Base-by-base conservation (phyloP, 1,140 invertebrate species). In the Asobara japonica region DNA sequence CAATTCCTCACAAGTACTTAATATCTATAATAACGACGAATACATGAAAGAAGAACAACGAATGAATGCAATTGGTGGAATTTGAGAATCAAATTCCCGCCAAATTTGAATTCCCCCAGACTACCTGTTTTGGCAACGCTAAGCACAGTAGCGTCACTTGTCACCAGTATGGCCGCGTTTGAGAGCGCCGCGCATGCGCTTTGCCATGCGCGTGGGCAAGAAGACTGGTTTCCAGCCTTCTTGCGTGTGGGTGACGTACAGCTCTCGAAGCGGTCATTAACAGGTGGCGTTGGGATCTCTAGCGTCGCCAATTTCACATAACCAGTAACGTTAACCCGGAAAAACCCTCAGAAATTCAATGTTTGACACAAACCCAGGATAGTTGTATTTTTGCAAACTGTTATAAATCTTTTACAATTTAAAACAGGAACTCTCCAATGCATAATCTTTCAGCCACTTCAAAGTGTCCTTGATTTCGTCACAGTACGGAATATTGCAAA, bases 381-480 rank as follows among this genome's bases (percentile, higher is more conserved):
- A 41, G 11, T 41, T 41, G 36, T 41, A 41, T 41, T 41, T 41
- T 41, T 41, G 36, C 36, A 41, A 41, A 41, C 36, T 41, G 36
- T 41, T 41, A 41, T 41, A 41, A 41, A 41, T 41, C 36, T 41
- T 41, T 41, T 41, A 41, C 36, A 41, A n/a, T n/a, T n/a, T n/a
- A 41, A 41, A 41, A 41, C 10, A 45, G 18, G 1, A 45, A 13
- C 41, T 45, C n/a, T 45, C 13, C 41, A 45, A 45, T 13, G n/a
- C 41, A 45, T 41, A 41, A 16, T 45, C 30, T n/a, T 65, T 60
- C 36, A 33, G 16, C 33, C 33, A 67, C 61, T 69, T 69, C 20
- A 18, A 69, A 69, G 68, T 69, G 68, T 62, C 56, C 68, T 69
- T 69, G 61, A 61, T 62, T 61, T 69, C 51, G 68, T 69, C 56